Base-by-base conservation (phyloP, 2,797 vertebrate species). In the Geotrypetes seraphini region DNA sequence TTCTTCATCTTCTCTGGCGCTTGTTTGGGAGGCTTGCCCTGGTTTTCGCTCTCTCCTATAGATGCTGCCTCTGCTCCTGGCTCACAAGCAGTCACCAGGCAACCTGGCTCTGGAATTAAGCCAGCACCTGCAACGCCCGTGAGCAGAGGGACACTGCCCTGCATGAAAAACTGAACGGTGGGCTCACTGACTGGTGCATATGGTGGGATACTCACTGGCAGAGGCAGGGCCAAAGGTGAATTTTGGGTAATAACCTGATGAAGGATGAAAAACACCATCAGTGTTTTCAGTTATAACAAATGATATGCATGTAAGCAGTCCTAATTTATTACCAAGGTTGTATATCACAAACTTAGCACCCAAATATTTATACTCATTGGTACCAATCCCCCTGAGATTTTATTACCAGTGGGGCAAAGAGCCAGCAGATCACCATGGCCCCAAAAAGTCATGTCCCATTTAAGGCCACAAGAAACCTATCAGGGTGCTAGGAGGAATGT, bases 1-100 rank as follows among this genome's bases (percentile, higher is more conserved):
- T 79, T 84, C 54, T 70, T 84, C 2, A 27, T 66, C 53, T 71
- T 81, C 39, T 86, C 83, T 5, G 43, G 10, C 0, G 45, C 45
- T 10, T 65, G 47, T 50, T 51, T 71, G 12, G 61, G 39, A 3
- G 44, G 10, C n/a, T 47, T 44, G 0, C 19, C 11, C 31, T 49
- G 54, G 11, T 73, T 73, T 15, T 79, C 74, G 0, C 16, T 3
- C 3, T 47, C 60, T 33, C 33, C 69, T 14, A 64, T 35, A 3
- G 28, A 39, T 7, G 65, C 44, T 1, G 56, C 34, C 5, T 71
- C 71, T 22, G 44, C 37, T 4, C 59, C 66, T 0, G 77, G 60
- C 18, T 75, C 66, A 1, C 69, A 66, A 4, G 62, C 60, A 0
- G 54, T 47, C 2, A 62, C 64, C 34, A 69, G 37, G 39, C 57